These are phyloP conservation scores for Eupithecia exiguata DNA, from an alignment of 2,888 invertebrate genomes.

Conservation along the genomic window DNA sequence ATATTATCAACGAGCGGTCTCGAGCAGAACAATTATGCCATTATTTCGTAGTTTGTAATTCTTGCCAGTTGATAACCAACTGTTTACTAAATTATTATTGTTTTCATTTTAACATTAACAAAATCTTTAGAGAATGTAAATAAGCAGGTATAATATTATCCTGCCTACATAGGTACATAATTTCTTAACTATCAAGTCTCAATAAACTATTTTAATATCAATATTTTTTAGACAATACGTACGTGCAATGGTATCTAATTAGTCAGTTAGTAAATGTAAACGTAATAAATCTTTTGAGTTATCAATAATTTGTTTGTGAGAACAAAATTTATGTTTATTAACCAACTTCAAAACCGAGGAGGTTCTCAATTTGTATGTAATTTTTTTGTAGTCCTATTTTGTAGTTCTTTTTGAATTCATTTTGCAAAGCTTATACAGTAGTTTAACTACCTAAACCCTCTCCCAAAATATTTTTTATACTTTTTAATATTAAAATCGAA, in stretches of 20 bases:
- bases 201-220: background rate
- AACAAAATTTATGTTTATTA: background rate
- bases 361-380: too few species aligned
- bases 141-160: background rate
- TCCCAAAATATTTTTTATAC: conserved; percentile 3
- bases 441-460: background rate
- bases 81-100: conserved; percentile 39
- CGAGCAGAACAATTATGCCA: conserved; percentile 52
- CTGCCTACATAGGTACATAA: background rate
- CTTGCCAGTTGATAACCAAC: conserved; percentile 59
- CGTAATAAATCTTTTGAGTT: background rate
- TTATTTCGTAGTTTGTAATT: conserved; percentile 53
- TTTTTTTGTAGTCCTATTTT: background rate
- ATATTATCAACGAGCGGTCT: background rate
- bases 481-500: conserved; percentile 9
- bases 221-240: background rate
- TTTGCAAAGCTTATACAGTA: background rate
- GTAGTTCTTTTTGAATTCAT: background rate
- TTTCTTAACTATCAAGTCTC: conserved; percentile 1
- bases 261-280: background rate
- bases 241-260: conserved; percentile 10
- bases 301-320: background rate
- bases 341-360: too few species aligned
- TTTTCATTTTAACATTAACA: background rate
- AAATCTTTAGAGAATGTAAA: background rate